A percentile compares a stretch with the other conserved stretches of the same genome.
phyloP scores from a whole-genome alignment of 2,113 vertebrate species.

The Eulemur macaco region DNA sequence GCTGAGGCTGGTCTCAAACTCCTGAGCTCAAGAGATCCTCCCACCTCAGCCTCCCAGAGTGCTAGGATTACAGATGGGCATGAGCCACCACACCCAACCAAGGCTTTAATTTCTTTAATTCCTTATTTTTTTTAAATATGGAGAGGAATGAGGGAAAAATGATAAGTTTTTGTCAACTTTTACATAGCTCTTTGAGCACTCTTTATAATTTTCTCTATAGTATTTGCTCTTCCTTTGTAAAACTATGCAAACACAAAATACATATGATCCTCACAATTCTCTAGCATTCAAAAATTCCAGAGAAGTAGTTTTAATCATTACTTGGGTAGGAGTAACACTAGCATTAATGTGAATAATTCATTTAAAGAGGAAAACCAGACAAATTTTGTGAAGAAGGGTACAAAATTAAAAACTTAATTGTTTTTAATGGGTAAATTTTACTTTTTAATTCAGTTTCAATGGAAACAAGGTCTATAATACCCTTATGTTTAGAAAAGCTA shows the following conservation, averaged over 20 bases:
- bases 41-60: too few species aligned
- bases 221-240: conserved; percentile 17
- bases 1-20: too few species aligned
- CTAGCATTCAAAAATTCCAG: conserved; percentile 12
- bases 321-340: not conserved
- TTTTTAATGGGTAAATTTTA: conserved; percentile 4
- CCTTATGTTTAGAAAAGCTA: conserved; percentile 21
- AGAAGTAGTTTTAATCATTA: conserved; percentile 25
- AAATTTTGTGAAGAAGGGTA: not conserved
- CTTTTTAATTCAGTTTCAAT: not conserved
- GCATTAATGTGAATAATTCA: not conserved
- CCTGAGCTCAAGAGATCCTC: too few species aligned
- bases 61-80: too few species aligned
- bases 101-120: not conserved
- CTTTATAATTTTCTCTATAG: not conserved
- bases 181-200: conserved; percentile 1
- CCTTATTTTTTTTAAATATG: not conserved
- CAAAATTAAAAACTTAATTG: not conserved
- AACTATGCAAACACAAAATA: conserved; percentile 26
- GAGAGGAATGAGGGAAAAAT: not conserved
- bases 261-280: not conserved
- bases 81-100: too few species aligned
- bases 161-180: not conserved
- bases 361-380: not conserved
- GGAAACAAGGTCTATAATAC: not conserved